These are phyloP conservation scores for Eilema sororculum DNA, from an alignment of 2,888 invertebrate species.

Conservation along the genomic window DNA sequence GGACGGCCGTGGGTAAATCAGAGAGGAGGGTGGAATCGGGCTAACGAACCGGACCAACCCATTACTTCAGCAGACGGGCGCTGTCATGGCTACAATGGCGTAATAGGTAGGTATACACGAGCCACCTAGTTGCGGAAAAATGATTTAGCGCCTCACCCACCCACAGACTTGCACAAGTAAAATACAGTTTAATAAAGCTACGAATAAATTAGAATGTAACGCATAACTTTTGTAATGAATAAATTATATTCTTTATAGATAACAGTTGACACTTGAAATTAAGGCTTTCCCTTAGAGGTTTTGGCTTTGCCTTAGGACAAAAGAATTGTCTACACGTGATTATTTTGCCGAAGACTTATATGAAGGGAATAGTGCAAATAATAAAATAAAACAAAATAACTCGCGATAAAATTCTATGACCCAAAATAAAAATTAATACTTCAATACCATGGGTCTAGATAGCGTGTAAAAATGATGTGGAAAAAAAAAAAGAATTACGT, in stretches of 20 bases:
- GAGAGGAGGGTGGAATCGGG: constrained; percentile 50
- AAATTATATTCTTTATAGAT: constrained; percentile 5
- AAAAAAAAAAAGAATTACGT: too few relatives aligned
- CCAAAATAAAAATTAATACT: too few relatives aligned
- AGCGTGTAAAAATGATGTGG: too few relatives aligned
- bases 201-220: constrained; percentile 38
- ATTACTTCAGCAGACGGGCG: constrained; percentile 58
- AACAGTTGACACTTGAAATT: background rate
- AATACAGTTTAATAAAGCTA: constrained; percentile 41
- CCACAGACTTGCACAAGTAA: constrained; percentile 29
- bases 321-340: background rate
- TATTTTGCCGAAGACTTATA: background rate
- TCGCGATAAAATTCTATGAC: background rate
- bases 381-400: background rate
- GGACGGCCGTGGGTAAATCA: constrained; percentile 42
- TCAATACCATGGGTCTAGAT: too few relatives aligned
- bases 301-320: background rate
- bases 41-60: constrained; percentile 64
- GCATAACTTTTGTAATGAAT: constrained; percentile 17
- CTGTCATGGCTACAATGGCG: constrained; percentile 50
- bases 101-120: constrained; percentile 40
- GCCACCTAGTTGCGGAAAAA: constrained; percentile 40
- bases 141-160: constrained; percentile 39
- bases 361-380: background rate
- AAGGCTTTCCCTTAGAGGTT: background rate